Conservation (phyloP, 2,797 vertebrate genomes). For the Phalloptychus januarius region DNA sequence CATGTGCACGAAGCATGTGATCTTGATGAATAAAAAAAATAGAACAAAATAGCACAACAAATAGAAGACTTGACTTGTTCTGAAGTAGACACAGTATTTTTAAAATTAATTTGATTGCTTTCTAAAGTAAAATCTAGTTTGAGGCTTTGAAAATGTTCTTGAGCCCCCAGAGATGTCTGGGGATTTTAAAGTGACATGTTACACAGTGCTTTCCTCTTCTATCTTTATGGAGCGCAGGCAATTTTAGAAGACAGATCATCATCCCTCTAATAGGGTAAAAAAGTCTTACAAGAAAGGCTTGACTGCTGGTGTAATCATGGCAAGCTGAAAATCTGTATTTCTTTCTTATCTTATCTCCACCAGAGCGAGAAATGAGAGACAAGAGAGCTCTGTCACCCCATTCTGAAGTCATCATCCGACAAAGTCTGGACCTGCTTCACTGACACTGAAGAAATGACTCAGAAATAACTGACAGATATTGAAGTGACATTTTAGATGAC, state of each 20-base stretch:
- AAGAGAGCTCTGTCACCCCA: constrained; percentile 3
- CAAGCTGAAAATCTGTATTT: constrained; percentile 7
- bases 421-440: constrained; percentile 19
- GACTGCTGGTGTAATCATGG: background rate
- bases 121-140: background rate
- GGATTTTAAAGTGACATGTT: constrained; percentile 4
- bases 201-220: background rate
- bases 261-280: background rate
- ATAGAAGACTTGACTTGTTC: background rate
- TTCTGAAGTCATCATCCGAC: constrained; percentile 26
- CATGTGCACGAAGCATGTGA: background rate
- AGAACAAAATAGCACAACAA: background rate
- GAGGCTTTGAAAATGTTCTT: background rate
- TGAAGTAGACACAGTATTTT: background rate
- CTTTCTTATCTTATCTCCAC: constrained; percentile 9
- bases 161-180: background rate
- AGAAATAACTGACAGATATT: constrained; percentile 10
- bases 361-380: constrained; percentile 22
- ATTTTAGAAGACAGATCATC: background rate
- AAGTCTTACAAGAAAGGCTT: constrained; percentile 4
- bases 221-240: background rate
- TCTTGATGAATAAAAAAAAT: background rate
- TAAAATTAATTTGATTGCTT: background rate
- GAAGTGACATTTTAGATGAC: constrained; percentile 25
- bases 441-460: constrained; percentile 22